Evolutionary conservation across 2,113 vertebrate species (phyloP).

Genomic region (Nothobranchius furzeri): DNA sequence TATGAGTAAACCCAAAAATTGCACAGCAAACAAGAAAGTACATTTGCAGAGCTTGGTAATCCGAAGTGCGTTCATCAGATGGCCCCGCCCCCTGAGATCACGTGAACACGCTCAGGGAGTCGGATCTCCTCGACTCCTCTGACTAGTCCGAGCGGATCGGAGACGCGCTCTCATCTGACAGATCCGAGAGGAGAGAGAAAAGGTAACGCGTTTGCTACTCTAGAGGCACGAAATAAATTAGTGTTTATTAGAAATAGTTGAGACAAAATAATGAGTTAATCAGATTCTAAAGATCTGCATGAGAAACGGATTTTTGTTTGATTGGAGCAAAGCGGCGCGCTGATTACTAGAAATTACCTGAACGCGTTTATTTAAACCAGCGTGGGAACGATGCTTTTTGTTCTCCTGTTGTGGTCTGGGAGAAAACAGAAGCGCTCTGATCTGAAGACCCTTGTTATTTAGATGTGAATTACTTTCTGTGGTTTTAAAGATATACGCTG

Average conservation of each 20-base stretch:
- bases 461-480: neutral
- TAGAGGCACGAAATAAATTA: neutral
- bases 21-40: too few species aligned
- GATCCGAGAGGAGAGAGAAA: neutral
- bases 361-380: neutral
- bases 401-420: neutral
- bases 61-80: neutral
- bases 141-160: neutral
- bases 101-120: conserved; percentile 43
- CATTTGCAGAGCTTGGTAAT: neutral
- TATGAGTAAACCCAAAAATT: too few species aligned
- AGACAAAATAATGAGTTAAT: too few species aligned
- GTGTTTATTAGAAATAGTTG: neutral
- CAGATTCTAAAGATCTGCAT: too few species aligned
- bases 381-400: neutral
- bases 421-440: neutral
- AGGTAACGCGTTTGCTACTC: neutral
- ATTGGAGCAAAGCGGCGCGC: neutral
- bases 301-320: too few species aligned
- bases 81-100: conserved; percentile 31
- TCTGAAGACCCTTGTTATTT: neutral
- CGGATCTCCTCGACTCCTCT: conserved; percentile 2
- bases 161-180: neutral
- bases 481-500: too few species aligned
- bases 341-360: neutral